Percentiles rank a stretch among this genome's conserved stretches.
Evolutionary conservation across 2,888 invertebrate genomes (phyloP).

Genomic region (Lasioglossum villosulum): DNA sequence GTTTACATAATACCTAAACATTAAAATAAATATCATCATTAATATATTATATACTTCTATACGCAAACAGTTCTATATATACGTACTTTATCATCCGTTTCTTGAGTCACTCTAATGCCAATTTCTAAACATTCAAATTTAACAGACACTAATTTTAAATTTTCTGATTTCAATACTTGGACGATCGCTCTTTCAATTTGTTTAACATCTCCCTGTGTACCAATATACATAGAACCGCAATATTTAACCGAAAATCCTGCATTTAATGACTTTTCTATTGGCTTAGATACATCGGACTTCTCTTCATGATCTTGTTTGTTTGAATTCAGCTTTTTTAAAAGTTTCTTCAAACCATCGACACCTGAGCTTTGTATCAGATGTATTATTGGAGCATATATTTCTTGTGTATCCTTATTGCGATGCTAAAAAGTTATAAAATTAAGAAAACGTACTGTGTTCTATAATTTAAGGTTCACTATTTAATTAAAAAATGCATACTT

Average conservation of each 20-base stretch:
- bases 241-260: constrained; percentile 85
- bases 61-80: not conserved
- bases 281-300: constrained; percentile 25
- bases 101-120: constrained; percentile 84
- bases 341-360: constrained; percentile 74
- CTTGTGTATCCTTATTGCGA: constrained; percentile 80
- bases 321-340: constrained; percentile 68
- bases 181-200: constrained; percentile 85
- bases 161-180: constrained; percentile 75
- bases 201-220: constrained; percentile 85
- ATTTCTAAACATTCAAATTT: constrained; percentile 86
- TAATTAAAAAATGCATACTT: constrained; percentile 82
- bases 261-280: constrained; percentile 63
- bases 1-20: constrained; percentile 86
- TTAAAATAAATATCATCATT: constrained; percentile 29
- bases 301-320: constrained; percentile 33
- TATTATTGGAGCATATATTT: constrained; percentile 85
- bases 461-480: not conserved
- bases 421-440: constrained; percentile 71
- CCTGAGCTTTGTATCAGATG: constrained; percentile 80
- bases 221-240: constrained; percentile 85
- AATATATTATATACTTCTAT: constrained; percentile 2
- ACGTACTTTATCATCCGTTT: constrained; percentile 81
- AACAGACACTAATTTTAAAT: constrained; percentile 79
- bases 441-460: constrained; percentile 1